A percentile compares a stretch with the other conserved stretches of the same genome.
Conservation (phyloP, 2,797 vertebrate genomes). For the Myotis planiceps region DNA sequence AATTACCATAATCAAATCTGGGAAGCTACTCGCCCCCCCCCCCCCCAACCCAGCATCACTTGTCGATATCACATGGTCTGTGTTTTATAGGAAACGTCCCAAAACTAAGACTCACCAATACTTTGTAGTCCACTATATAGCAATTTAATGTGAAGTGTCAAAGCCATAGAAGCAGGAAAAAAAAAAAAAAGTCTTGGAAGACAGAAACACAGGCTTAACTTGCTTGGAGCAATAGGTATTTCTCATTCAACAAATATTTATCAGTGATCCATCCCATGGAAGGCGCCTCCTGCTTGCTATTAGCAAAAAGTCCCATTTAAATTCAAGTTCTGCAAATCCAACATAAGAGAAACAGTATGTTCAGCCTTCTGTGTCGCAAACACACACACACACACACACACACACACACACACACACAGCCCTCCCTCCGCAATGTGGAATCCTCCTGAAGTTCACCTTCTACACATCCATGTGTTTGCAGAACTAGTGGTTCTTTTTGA, state of each 20-base stretch:
- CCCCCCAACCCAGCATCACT: not conserved
- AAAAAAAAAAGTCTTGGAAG: not conserved
- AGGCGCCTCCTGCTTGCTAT: not conserved
- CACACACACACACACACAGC: not conserved
- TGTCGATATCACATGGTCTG: not conserved
- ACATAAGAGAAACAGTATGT: not conserved
- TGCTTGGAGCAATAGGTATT: not conserved
- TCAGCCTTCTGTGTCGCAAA: not conserved
- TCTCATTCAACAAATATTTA: conserved; percentile 30
- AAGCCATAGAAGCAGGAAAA: not conserved
- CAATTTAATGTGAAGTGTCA: not conserved
- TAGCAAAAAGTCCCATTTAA: conserved; percentile 34
- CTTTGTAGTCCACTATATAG: not conserved
- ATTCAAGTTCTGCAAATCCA: not conserved
- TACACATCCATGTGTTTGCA: not conserved
- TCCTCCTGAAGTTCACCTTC: not conserved
- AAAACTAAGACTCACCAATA: conserved; percentile 23
- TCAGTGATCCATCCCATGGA: not conserved
- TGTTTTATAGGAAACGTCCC: not conserved
- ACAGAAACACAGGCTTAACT: not conserved
- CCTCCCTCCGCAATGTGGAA: not conserved
- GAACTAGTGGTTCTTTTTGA: not conserved
- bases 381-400: too few relatives aligned
- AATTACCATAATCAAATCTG: not conserved
- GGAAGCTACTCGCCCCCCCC: not conserved